phyloP scores from a whole-genome alignment of 1,140 invertebrate genomes.

The Plutomurus gul region DNA sequence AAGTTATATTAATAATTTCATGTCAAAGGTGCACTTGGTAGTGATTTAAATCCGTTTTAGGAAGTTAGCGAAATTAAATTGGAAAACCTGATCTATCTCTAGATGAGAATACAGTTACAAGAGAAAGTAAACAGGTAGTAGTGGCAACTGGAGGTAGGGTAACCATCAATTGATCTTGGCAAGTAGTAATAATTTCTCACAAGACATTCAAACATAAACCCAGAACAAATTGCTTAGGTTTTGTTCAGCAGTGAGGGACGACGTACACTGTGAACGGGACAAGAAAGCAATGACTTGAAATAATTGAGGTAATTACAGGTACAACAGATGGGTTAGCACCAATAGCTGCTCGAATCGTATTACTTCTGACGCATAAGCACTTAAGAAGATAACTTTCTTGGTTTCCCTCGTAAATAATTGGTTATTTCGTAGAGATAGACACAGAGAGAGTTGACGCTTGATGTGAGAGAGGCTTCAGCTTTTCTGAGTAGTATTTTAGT shows the following conservation, averaged over 20 bases:
- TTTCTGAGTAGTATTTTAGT: too few relatives aligned
- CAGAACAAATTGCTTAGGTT: not conserved
- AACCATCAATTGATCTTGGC: too few relatives aligned
- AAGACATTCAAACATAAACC: too few relatives aligned
- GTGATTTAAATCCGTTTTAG: too few relatives aligned
- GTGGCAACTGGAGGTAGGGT: not conserved
- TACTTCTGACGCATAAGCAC: not conserved
- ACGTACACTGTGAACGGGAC: not conserved
- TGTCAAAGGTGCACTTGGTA: too few relatives aligned
- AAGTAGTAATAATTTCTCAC: too few relatives aligned
- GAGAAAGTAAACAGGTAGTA: too few relatives aligned
- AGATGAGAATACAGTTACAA: too few relatives aligned
- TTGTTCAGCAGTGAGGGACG: too few relatives aligned
- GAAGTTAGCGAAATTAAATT: too few relatives aligned
- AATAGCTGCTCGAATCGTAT: not conserved
- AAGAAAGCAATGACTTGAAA: conserved; percentile 15
- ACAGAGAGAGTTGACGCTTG: not conserved
- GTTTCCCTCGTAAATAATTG: conserved; percentile 4
- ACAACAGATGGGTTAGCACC: not conserved
- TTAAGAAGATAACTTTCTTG: conserved; percentile 5
- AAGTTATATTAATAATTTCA: too few relatives aligned
- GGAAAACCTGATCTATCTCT: too few relatives aligned
- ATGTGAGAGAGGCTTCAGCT: not conserved
- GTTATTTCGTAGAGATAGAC: not conserved
- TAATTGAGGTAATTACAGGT: conserved; percentile 23